A percentile compares a stretch with the other conserved stretches of the same genome.
Evolutionary conservation across 2,888 invertebrate genomes (phyloP).

Genomic region (Sinohyriopsis cumingii): DNA sequence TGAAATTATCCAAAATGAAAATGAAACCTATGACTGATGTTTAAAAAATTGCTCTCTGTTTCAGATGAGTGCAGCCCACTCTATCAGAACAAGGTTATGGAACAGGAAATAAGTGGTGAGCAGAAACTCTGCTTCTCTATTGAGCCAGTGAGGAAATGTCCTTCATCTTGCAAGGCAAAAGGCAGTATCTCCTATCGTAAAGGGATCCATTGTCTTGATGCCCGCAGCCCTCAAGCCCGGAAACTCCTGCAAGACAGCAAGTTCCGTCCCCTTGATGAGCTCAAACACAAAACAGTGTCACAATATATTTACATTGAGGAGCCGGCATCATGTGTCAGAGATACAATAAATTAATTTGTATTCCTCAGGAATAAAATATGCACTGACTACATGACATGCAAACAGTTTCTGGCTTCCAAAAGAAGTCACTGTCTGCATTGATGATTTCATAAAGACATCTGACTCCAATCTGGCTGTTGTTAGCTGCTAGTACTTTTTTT

Average conservation of each 20-base stretch:
- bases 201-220: constrained; percentile 24
- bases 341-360: too few species aligned
- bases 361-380: too few species aligned
- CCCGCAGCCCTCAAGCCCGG: constrained; percentile 6
- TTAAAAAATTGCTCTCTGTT: not conserved
- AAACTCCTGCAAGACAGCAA: constrained; percentile 11
- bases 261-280: constrained; percentile 16
- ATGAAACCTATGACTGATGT: too few species aligned
- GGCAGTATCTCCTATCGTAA: constrained; percentile 15
- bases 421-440: too few species aligned
- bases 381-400: too few species aligned
- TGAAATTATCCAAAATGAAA: too few species aligned
- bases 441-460: too few species aligned
- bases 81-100: constrained; percentile 12
- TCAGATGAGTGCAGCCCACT: constrained; percentile 20
- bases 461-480: too few species aligned
- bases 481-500: too few species aligned
- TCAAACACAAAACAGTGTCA: constrained; percentile 11
- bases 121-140: constrained; percentile 37
- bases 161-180: constrained; percentile 18
- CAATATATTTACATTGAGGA: too few species aligned
- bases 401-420: too few species aligned
- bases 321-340: too few species aligned
- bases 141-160: constrained; percentile 33
- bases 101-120: constrained; percentile 3